A percentile compares a stretch with the other conserved stretches of the same genome.
Evolutionary conservation across 2,797 vertebrate genomes (phyloP).

Genomic region (Taenioides sp.): DNA sequence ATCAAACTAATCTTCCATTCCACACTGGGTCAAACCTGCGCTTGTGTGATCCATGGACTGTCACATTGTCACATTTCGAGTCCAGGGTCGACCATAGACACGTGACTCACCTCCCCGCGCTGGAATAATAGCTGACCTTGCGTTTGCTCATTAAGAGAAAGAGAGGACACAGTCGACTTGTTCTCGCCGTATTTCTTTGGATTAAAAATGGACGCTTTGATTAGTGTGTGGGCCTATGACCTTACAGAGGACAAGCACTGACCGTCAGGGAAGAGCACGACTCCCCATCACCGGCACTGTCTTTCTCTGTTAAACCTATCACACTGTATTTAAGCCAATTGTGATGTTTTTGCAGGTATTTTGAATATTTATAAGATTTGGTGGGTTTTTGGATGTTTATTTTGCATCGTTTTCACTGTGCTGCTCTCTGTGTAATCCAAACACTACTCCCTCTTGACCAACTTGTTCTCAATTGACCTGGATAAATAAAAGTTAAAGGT

Average conservation of each 20-base stretch:
- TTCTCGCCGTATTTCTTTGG: conserved; percentile 6
- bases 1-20: neutral
- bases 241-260: neutral
- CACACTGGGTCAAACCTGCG: conserved; percentile 9
- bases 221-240: conserved; percentile 6
- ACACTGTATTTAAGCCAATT: neutral
- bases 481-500: too few species aligned
- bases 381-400: neutral
- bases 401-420: too few species aligned
- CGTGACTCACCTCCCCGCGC: conserved; percentile 16
- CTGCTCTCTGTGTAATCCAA: too few species aligned
- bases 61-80: conserved; percentile 10
- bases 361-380: neutral
- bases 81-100: conserved; percentile 2
- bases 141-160: conserved; percentile 16
- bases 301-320: neutral
- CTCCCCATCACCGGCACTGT: neutral
- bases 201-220: conserved; percentile 19
- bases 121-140: conserved; percentile 17
- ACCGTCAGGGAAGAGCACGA: neutral
- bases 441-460: too few species aligned
- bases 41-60: conserved; percentile 19
- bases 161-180: conserved; percentile 10
- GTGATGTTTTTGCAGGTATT: neutral
- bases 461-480: neutral